Evolutionary conservation across 2,113 vertebrate species (phyloP).

Genomic region (Labeo rohita): DNA sequence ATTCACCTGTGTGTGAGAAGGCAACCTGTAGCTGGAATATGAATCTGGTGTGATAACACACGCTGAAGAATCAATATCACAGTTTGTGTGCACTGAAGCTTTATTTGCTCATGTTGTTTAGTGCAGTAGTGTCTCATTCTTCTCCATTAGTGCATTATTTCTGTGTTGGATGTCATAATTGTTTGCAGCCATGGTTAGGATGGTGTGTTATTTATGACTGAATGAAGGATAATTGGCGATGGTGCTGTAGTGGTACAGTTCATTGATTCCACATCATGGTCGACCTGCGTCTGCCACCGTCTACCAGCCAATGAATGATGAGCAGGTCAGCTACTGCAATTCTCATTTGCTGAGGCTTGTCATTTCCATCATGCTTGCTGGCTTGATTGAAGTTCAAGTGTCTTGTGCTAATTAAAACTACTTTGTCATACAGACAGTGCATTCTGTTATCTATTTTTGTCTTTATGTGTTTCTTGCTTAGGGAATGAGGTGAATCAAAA

Average conservation of each 20-base stretch:
- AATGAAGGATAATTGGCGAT: constrained; percentile 61
- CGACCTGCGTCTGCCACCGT: constrained; percentile 66
- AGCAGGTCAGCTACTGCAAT: constrained; percentile 33
- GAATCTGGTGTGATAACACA: not conserved
- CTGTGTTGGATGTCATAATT: constrained; percentile 20
- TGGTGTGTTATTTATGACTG: constrained; percentile 43
- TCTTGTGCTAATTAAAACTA: not conserved
- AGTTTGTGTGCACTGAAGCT: constrained; percentile 1
- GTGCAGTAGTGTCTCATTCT: not conserved
- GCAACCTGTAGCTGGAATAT: not conserved
- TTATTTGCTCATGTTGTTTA: not conserved
- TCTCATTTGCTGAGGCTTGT: constrained; percentile 10
- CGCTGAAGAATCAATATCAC: constrained; percentile 14
- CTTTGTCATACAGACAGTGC: not conserved
- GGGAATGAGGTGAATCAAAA: not conserved
- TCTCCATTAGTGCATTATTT: not conserved
- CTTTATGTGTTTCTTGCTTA: not conserved
- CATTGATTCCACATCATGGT: constrained; percentile 59
- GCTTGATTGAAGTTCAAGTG: not conserved
- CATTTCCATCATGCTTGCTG: constrained; percentile 18
- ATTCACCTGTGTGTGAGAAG: not conserved
- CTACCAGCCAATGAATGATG: constrained; percentile 63
- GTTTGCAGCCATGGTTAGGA: constrained; percentile 21
- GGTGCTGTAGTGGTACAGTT: constrained; percentile 52
- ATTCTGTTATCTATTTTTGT: not conserved